A percentile compares a stretch with the other conserved stretches of the same genome.
These are phyloP conservation scores for Drosophila prolongata DNA, from an alignment of 2,888 invertebrate species.

Conservation along the genomic window DNA sequence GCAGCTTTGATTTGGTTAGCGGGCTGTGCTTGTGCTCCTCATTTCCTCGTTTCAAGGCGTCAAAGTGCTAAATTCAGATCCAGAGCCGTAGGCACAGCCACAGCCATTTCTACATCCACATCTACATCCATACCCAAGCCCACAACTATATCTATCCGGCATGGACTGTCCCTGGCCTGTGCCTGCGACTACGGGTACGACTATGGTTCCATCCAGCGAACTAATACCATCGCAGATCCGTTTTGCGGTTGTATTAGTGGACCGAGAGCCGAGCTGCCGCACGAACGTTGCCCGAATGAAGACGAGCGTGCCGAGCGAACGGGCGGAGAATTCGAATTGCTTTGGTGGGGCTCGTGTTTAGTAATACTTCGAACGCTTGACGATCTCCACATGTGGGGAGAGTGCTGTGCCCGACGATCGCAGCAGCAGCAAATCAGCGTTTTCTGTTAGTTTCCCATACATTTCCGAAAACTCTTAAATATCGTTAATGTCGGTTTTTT, in stretches of 20 bases:
- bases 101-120: background rate
- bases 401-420: constrained; percentile 82
- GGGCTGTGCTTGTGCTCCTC: constrained; percentile 19
- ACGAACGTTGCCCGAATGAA: constrained; percentile 52
- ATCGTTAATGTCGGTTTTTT: constrained; percentile 15
- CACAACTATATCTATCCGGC: constrained; percentile 33
- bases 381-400: constrained; percentile 85
- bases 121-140: background rate
- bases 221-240: constrained; percentile 29
- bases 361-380: constrained; percentile 85
- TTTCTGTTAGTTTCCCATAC: constrained; percentile 61
- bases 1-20: constrained; percentile 25
- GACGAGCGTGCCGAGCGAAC: constrained; percentile 19
- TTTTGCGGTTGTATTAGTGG: constrained; percentile 39
- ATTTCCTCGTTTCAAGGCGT: constrained; percentile 82
- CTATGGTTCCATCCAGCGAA: constrained; percentile 8
- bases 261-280: constrained; percentile 38
- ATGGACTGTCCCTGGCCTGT: constrained; percentile 36
- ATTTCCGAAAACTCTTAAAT: constrained; percentile 1
- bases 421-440: constrained; percentile 70
- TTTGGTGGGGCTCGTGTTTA: constrained; percentile 83
- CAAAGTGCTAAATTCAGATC: constrained; percentile 74
- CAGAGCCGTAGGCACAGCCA: constrained; percentile 21
- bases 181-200: constrained; percentile 16
- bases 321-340: constrained; percentile 80